A percentile compares a stretch with the other conserved stretches of the same genome.
These are phyloP conservation scores for Catostomus latipinnis DNA, from an alignment of 2,797 vertebrate genomes.

Conservation along the genomic window DNA sequence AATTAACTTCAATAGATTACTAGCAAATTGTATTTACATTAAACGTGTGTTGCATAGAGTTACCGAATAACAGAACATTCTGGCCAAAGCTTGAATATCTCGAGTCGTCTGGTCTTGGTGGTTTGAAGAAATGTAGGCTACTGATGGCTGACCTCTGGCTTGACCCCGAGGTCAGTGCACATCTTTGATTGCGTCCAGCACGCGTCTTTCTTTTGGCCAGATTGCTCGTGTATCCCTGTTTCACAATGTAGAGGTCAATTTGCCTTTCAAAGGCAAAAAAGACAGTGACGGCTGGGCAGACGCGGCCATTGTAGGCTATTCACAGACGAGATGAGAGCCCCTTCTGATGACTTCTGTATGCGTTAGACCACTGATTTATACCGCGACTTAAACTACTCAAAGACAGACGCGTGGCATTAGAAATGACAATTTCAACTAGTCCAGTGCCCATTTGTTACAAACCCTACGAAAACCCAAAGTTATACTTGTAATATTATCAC, in stretches of 20 bases:
- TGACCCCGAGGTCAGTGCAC: conserved; percentile 65
- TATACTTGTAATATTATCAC: no score
- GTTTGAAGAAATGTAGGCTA: conserved; percentile 46
- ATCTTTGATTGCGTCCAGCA: conserved; percentile 82
- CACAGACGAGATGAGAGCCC: conserved; percentile 82
- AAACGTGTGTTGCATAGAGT: background rate
- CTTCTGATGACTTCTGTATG: conserved; percentile 88
- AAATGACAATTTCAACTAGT: conserved; percentile 36
- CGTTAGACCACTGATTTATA: conserved; percentile 83
- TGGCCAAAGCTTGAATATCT: background rate
- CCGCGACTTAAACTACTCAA: conserved; percentile 79
- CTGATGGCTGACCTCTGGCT: conserved; percentile 56
- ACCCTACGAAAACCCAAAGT: no score
- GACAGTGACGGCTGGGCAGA: conserved; percentile 79
- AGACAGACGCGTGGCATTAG: conserved; percentile 76
- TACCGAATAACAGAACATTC: background rate
- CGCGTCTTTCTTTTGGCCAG: conserved; percentile 87
- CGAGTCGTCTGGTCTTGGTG: conserved; percentile 25
- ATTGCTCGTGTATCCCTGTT: conserved; percentile 83
- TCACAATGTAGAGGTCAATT: conserved; percentile 92
- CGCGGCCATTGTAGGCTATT: conserved; percentile 74
- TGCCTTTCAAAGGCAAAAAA: conserved; percentile 82
- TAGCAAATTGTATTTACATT: background rate
- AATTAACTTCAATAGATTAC: background rate
- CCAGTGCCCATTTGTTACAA: no score